A percentile compares a stretch with the other conserved stretches of the same genome.
Conservation (phyloP, 1,140 invertebrate species). For the Calycopis cecrops region DNA sequence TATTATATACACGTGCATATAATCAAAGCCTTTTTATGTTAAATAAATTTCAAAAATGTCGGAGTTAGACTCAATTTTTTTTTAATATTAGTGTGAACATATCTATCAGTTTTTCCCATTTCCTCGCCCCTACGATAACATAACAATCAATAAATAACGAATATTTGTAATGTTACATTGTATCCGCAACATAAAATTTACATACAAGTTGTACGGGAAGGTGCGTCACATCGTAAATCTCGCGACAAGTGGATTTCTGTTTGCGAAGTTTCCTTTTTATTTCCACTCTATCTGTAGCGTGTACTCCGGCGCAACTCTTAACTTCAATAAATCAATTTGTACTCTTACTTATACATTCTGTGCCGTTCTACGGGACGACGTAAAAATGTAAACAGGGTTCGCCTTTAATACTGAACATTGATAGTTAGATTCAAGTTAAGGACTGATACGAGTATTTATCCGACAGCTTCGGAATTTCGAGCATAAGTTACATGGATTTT, state of each 20-base stretch:
- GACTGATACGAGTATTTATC: no score
- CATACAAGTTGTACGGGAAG: conserved; percentile 63
- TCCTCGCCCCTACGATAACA: background rate
- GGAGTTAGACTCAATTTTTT: no score
- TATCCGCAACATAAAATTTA: conserved; percentile 58
- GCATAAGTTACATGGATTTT: no score
- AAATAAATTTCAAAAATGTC: no score
- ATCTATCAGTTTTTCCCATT: no score
- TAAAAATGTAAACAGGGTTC: background rate
- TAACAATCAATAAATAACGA: background rate
- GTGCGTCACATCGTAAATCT: conserved; percentile 70
- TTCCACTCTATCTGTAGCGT: conserved; percentile 69
- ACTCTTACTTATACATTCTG: conserved; percentile 65
- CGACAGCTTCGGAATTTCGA: no score
- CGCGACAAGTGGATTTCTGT: conserved; percentile 70
- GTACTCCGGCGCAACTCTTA: conserved; percentile 68
- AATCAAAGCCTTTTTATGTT: no score
- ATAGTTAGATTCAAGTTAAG: no score
- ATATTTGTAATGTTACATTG: conserved; percentile 19
- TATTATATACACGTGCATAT: no score
- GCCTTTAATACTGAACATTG: background rate
- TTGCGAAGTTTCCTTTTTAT: conserved; percentile 73
- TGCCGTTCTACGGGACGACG: conserved; percentile 27
- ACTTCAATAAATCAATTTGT: conserved; percentile 75
- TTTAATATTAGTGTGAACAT: no score